Conservation (phyloP, 2,888 invertebrate species). For the Hemicrepidius hirtus region DNA sequence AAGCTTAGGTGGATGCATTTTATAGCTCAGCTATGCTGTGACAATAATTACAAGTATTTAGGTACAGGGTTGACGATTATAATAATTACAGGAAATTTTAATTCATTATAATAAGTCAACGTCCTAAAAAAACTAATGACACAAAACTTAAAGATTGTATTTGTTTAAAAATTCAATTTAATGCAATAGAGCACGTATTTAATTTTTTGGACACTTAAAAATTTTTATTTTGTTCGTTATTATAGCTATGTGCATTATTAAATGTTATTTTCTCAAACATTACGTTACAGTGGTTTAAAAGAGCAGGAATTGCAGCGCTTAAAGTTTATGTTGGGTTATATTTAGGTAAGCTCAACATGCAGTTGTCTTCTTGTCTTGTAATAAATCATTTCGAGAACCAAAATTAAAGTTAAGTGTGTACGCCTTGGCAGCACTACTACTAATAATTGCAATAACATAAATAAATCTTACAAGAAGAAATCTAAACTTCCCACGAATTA, state of each 20-base stretch:
- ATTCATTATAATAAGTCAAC: no score
- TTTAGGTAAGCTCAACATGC: slow-evolving; percentile 25
- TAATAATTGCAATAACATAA: not conserved
- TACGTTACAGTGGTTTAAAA: not conserved
- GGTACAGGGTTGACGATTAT: no score
- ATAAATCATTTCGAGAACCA: slow-evolving; percentile 21
- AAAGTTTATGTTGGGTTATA: slow-evolving; percentile 28
- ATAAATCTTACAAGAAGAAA: not conserved
- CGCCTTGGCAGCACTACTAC: not conserved
- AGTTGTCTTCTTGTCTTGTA: slow-evolving; percentile 30
- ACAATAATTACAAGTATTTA: no score
- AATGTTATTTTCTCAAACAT: not conserved
- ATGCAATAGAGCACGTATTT: no score
- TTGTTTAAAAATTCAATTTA: no score
- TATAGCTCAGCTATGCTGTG: no score
- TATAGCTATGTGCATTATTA: not conserved
- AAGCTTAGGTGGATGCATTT: no score
- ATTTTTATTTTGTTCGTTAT: no score
- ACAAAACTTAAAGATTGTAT: no score
- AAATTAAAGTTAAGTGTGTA: slow-evolving; percentile 10
- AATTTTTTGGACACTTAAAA: no score
- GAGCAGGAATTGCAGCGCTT: not conserved
- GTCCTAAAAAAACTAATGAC: no score
- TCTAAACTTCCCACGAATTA: slow-evolving; percentile 6
- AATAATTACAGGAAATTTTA: no score